Conservation (phyloP, 2,113 vertebrate species). For the Syngnathus scovelli region DNA sequence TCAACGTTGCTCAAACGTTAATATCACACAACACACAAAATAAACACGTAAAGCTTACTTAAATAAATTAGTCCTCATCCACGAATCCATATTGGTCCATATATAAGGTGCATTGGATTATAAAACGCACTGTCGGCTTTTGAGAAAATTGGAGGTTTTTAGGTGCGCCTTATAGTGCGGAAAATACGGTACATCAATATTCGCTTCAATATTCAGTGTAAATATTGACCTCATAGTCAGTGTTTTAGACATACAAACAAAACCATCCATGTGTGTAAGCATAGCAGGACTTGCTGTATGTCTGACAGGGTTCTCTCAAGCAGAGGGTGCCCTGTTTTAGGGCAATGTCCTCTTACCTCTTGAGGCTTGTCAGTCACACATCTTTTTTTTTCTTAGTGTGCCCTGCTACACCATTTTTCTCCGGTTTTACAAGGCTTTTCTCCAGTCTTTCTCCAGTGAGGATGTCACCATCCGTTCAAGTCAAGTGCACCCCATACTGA, state of each 20-base stretch:
- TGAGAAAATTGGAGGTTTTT: too few species aligned
- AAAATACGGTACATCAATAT: too few species aligned
- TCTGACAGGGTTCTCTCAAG: conserved; percentile 44
- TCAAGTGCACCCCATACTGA: conserved; percentile 33
- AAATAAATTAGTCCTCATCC: too few species aligned
- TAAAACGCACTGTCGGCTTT: too few species aligned
- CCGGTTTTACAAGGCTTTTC: conserved; percentile 38
- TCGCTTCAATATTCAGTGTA: too few species aligned
- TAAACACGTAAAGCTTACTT: too few species aligned
- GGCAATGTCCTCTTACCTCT: conserved; percentile 46
- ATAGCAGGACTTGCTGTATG: conserved; percentile 40
- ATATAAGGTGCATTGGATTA: too few species aligned
- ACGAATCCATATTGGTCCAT: too few species aligned
- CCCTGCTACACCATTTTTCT: conserved; percentile 33
- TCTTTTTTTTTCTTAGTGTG: conserved; percentile 10
- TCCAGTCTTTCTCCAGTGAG: conserved; percentile 34
- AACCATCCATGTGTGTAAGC: conserved; percentile 20
- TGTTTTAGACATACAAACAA: neutral
- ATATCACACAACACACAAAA: too few species aligned
- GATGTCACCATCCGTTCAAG: conserved; percentile 41
- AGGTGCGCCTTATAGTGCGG: too few species aligned
- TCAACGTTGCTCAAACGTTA: too few species aligned
- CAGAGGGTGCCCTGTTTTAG: conserved; percentile 39
- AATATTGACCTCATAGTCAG: too few species aligned
- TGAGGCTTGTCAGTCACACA: conserved; percentile 55